Base-by-base conservation (phyloP, 2,797 vertebrate genomes). In the Xenentodon cancila region DNA sequence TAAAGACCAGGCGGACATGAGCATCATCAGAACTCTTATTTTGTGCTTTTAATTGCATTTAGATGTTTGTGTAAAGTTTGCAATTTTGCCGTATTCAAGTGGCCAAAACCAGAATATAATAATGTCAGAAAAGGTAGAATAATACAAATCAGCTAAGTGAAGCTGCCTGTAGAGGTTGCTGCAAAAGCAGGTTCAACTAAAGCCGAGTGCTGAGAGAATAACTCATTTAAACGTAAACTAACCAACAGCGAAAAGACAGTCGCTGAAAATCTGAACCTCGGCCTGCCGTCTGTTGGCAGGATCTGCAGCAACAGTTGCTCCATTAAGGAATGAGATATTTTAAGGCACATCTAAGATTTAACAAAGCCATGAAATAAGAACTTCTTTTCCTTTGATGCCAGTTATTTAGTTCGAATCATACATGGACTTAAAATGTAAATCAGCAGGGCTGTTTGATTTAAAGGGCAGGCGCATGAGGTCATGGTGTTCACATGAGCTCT, bases 401-500 rank as follows among this genome's bases (percentile, higher is more conserved):
- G 9, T 66, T 64, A 73, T 66, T 74, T 16, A 8, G 25, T 21
- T 32, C 4, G 7, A 74, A 54, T 73, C 64, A 64, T 47, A 37
- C 55, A 53, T 55, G 64, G 62, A 44, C 22, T 66, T 55, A 69
- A 67, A 75, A 48, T 71, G 65, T 83, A 82, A 79, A 64, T 86
- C 75, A 86, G 54, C 81, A 80, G 77, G 27, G 8, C 60, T 73
- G 49, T 73, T 73, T 88, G 72, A 67, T 82, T 82, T 54, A 76
- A 82, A 83, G 78, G 78, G 46, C 78, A 61, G 60, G 49, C 25
- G 25, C 46, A 50, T 83, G 88, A 89, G 87, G 86, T 89, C 88
- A 88, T 76, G 54, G 60, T 73, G 77, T 90, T 90, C 84, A 85
- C 87, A 85, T 82, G 75, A 81, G 81, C 81, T 73, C 68, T 61